Base-by-base conservation (phyloP, 2,797 vertebrate species). In the Phaenicophaeus curvirostris region DNA sequence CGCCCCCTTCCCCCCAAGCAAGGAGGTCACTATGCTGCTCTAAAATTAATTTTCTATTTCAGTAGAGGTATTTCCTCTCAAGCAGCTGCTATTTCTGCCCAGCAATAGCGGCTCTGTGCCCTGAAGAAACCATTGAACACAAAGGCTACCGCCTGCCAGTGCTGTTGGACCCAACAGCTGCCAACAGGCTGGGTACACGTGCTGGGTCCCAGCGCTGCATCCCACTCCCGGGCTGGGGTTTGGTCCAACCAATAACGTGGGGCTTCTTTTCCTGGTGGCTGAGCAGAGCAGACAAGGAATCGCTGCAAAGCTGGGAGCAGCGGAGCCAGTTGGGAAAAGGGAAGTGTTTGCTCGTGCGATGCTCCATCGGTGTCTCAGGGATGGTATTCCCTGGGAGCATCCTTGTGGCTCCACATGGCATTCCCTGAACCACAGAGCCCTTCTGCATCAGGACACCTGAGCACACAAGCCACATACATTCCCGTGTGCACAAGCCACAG, bases 121-220 rank as follows among this genome's bases (percentile, higher is more conserved):
- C 68, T 15, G 2, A 46, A 63, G 61, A 61, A n/a, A 14, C 4
- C 15, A 8, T 15, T 61, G 35, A 9, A 28, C 54, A 4, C n/a
- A 35, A 66, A 35, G 50, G 41, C 44, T 57, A 55, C 85, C 51
- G 20, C 54, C 7, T 7, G 39, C 48, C 4, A 0, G 33, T 8
- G 0, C 44, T 17, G 28, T 15, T 5, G 2, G 55, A 23, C 3
- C 20, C 69, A 31, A 5, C 7, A 2, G 51, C 65, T 20, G 59
- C 76, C 4, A 3, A 3, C 0, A 4, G 42, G 24, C 27, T 0
- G 0, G n/a, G 9, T 15, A 2, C 0, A 0, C 50, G 62, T 1
- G 1, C 51, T 1, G 2, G 57, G 30, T 20, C 61, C 76, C 5
- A 2, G n/a, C 12, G 15, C 5, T 0, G 1, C 31, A 14, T 4